Conservation (phyloP, 1,140 invertebrate genomes). For the Drosophila ogumai region DNA sequence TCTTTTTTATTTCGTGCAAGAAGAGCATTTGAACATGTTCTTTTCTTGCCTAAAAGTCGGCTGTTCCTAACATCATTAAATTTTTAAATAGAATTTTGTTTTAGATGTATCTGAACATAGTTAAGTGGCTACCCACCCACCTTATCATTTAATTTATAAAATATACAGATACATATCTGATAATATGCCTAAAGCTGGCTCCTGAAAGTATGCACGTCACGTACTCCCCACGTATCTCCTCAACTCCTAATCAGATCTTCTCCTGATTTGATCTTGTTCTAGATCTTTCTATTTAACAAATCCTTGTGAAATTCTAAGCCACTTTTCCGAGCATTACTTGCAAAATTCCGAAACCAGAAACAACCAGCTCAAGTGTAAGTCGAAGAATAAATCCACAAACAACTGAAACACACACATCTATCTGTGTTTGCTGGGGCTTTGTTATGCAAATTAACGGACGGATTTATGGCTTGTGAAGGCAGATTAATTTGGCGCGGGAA, state of each 20-base stretch:
- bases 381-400: conserved; percentile 1
- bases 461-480: conserved; percentile 36
- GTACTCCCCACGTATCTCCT: not conserved
- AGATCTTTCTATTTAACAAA: not conserved
- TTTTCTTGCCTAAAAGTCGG: not conserved
- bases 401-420: conserved; percentile 18
- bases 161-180: not conserved
- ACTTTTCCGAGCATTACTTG: not conserved
- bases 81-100: not conserved
- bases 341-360: not conserved
- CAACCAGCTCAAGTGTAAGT: not conserved
- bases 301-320: conserved; percentile 25
- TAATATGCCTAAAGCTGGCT: not conserved
- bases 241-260: not conserved
- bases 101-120: not conserved
- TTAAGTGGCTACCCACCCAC: no score
- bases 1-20: not conserved
- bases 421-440: conserved; percentile 17
- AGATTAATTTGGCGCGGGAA: conserved; percentile 21
- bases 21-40: no score
- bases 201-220: conserved; percentile 6
- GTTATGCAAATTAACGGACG: conserved; percentile 45
- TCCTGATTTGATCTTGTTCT: conserved; percentile 1
- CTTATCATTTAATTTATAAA: not conserved
- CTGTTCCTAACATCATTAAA: no score